Evolutionary conservation across 2,888 invertebrate species (phyloP), one percentile per base, ranked within the genome.

Genomic region (Choristoneura rosaceana): DNA sequence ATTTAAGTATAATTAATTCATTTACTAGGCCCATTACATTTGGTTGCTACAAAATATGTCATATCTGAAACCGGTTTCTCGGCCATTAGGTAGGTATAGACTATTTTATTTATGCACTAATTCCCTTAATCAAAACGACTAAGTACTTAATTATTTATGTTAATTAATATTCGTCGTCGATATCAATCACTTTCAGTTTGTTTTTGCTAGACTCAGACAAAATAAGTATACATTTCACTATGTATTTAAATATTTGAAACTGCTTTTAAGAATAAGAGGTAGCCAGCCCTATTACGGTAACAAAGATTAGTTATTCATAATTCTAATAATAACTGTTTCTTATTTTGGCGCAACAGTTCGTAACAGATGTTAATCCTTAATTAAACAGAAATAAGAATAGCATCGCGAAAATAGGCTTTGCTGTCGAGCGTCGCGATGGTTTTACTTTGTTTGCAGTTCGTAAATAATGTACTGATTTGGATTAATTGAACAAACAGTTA

Each of bases 291-390:
- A 2, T 2, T 34, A 34, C 2, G 3, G 34, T 34, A 34, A 34
- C 4, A 34, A 34, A 34, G 34, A 34, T 34, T 34, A 25, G 25
- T 25, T 25, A 34, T 34, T 34, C 7, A 34, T n/a, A 4, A 1
- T 17, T 52, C 17, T 52, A 55, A 25, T 59, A 34, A 59, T 59
- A 5, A 59, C 7, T 4, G n/a, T 59, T 34, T 9, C 17, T 15
- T 50, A 50, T 52, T 62, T 45, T 14, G 62, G 62, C 33, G 62
- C 10, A 55, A 47, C 34, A 15, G 34, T 67, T 60, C 15, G 47
- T 33, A 10, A 41, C 14, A 55, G 38, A 52, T 52, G 52, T 52
- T 52, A 52, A 52, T 52, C 9, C 15, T 17, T 52, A 7, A 15
- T 17, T 17, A 52, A 52, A 17, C 17, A 52, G 17, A 17, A 52